Conservation (phyloP, 2,797 vertebrate species). For the Streptopelia turtur region DNA sequence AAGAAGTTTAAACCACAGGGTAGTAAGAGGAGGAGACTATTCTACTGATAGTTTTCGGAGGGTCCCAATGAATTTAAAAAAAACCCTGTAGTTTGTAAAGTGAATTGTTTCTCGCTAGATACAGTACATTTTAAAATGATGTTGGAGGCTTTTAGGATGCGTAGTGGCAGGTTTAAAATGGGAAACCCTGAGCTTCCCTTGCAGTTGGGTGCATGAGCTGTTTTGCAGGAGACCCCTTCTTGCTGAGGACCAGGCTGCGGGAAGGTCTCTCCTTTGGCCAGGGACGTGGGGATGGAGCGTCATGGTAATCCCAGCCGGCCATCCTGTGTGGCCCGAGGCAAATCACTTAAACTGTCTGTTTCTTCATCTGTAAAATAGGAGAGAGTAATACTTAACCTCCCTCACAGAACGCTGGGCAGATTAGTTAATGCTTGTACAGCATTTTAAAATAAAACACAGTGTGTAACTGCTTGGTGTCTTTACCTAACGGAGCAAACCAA, state of each 20-base stretch:
- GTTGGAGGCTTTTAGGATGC: not conserved
- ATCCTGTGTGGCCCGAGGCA: not conserved
- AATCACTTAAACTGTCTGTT: slow-evolving; percentile 41
- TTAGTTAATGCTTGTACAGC: not conserved
- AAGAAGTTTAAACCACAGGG: slow-evolving; percentile 61
- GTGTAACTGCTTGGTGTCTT: not conserved
- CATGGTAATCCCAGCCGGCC: not conserved
- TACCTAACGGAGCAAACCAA: accelerated
- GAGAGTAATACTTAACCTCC: slow-evolving; percentile 1
- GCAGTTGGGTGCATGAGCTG: accelerated
- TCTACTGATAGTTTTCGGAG: not conserved
- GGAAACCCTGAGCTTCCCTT: accelerated
- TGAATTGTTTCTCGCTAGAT: not conserved
- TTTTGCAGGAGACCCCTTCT: not conserved
- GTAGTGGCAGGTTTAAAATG: not conserved
- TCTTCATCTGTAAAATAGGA: slow-evolving; percentile 49
- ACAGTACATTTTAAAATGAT: not conserved
- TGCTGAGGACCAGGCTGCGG: not conserved
- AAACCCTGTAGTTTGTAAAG: not conserved
- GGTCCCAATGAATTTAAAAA: not conserved
- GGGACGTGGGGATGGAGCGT: accelerated
- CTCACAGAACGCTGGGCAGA: not conserved
- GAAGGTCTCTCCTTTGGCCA: not conserved
- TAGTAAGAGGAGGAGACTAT: slow-evolving; percentile 47
- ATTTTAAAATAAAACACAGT: not conserved